Base-by-base conservation (phyloP, 2,888 invertebrate genomes). In the Polyommatus icarus region DNA sequence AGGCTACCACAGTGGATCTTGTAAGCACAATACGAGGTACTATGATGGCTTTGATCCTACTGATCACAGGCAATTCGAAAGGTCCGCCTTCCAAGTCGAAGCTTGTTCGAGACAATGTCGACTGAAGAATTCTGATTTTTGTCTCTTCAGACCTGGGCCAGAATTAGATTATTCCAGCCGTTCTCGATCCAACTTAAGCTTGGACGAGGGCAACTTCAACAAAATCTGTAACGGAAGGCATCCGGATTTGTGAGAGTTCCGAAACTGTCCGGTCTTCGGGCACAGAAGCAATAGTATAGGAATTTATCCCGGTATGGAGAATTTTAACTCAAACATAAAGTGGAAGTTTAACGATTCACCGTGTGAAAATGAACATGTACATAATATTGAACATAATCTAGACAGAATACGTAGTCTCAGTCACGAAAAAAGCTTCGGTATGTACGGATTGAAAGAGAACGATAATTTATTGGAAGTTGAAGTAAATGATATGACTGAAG, bases 171-270 rank as follows among this genome's bases (percentile, higher is more conserved):
- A 67, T 67, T 67, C 91, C 81, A 91, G 91, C 12, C 90, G 94
- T 10, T 93, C 94, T 18, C 89, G 94, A 78, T 94, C 94, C 5
- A 94, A 94, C 82, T 85, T 94, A 76, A 94, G 94, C 79, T 87
- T 94, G 79, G 94, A 94, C 85, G 94, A 94, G 81, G 87, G 93
- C 32, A 91, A 93, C 78, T 93, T 94, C 85, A 91, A 88, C 84
- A 94, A 94, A 83, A 85, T 86, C 67, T 94, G 94, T 84, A 94
- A 93, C 79, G 92, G 93, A 29, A 86, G 94, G 80, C 94, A 94
- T 82, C 93, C 93, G 77, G 94, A 94, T 82, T 94, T 94, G 94
- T 94, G 94, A 94, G 94, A 94, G 82, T 94, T 88, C 86, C 91
- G 90, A 84, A 92, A 92, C 83, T 94, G 94, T 85, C 94, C 93